Evolutionary conservation across 2,888 invertebrate genomes (phyloP).

Genomic region (Quadroppia sp.): DNA sequence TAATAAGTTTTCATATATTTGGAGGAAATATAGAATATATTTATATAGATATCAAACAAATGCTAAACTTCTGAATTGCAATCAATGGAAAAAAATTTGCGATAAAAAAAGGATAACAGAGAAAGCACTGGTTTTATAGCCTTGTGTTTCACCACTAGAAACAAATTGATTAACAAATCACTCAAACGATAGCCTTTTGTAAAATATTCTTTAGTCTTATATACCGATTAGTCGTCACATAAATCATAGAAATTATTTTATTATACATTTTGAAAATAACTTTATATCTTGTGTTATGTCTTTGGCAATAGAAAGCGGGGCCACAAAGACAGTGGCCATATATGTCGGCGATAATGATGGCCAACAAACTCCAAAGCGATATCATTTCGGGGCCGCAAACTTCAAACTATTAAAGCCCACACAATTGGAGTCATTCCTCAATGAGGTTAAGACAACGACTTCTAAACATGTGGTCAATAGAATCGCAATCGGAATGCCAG

Average conservation of each 20-base stretch:
- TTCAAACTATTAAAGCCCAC: conserved; percentile 34
- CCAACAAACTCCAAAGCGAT: conserved; percentile 15
- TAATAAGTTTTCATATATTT: no score
- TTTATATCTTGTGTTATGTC: background rate
- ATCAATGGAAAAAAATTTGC: background rate
- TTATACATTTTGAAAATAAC: background rate
- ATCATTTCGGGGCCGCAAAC: conserved; percentile 40
- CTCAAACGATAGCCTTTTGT: background rate
- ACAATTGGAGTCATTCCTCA: conserved; percentile 37
- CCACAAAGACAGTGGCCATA: conserved; percentile 37
- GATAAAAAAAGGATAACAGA: background rate
- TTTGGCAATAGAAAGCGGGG: conserved; percentile 40
- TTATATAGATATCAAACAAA: background rate
- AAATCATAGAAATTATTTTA: background rate
- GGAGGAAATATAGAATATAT: no score
- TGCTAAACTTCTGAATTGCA: background rate
- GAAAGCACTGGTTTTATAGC: background rate
- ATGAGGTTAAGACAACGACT: conserved; percentile 18
- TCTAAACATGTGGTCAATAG: background rate
- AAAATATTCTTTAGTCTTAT: no score
- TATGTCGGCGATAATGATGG: background rate
- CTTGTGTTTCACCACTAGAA: conserved; percentile 18
- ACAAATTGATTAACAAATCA: conserved; percentile 23
- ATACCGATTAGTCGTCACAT: background rate
- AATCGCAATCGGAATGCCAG: conserved; percentile 39